Conservation (phyloP, 2,113 vertebrate genomes). For the Dasyornis broadbenti region DNA sequence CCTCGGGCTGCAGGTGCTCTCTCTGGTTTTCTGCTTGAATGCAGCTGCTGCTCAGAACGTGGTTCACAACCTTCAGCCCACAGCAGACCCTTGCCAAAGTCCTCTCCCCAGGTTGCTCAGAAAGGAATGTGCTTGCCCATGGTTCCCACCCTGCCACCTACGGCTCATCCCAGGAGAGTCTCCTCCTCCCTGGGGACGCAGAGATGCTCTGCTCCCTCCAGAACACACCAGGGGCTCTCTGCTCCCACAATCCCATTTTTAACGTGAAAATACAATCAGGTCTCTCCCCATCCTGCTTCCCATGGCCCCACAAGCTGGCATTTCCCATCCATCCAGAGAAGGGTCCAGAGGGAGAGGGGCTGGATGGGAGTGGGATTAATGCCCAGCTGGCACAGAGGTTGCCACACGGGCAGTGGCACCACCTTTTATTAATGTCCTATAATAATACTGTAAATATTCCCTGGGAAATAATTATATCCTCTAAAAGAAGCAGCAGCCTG, state of each 20-base stretch:
- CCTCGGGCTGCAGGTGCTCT: neutral
- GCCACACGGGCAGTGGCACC: neutral
- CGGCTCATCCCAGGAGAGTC: fast-evolving
- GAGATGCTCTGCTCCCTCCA: neutral
- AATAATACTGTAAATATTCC: slow-evolving; percentile 23
- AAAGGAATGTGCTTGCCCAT: fast-evolving
- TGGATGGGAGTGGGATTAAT: neutral
- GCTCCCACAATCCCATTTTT: fast-evolving
- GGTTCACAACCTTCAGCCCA: neutral
- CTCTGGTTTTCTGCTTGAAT: neutral
- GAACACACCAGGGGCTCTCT: neutral
- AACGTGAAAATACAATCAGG: fast-evolving
- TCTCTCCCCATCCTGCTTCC: neutral
- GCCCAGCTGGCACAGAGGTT: neutral
- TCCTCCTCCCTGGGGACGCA: neutral
- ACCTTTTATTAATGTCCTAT: neutral
- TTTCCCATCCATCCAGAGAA: neutral
- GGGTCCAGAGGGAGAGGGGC: neutral
- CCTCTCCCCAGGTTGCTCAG: neutral
- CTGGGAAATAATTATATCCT: neutral
- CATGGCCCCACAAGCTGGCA: fast-evolving
- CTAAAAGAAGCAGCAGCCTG: slow-evolving; percentile 17
- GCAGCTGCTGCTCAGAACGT: neutral
- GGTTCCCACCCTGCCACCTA: neutral
- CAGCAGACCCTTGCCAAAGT: neutral